Percentiles rank a stretch among this genome's conserved stretches.
These are phyloP conservation scores for Tragopan temminckii DNA, from an alignment of 2,797 vertebrate genomes.

Conservation along the genomic window DNA sequence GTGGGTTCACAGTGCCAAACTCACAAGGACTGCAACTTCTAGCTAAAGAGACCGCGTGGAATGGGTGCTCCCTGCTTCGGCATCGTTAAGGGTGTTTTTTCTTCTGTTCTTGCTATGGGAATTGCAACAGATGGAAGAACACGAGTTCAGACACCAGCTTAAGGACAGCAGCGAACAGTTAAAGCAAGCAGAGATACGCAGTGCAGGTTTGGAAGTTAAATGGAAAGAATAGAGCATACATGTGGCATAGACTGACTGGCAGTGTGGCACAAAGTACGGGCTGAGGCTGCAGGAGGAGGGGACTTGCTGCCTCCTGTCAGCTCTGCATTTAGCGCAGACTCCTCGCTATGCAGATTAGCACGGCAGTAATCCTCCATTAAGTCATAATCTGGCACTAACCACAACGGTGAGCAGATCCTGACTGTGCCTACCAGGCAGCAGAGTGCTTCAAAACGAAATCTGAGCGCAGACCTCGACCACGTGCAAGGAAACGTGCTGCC, in stretches of 20 bases:
- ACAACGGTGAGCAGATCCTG: rapidly evolving
- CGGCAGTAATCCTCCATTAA: background rate
- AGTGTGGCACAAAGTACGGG: background rate
- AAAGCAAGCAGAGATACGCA: background rate
- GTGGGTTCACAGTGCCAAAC: rapidly evolving
- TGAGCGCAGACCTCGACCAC: background rate
- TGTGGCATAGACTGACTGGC: background rate
- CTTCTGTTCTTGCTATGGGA: background rate
- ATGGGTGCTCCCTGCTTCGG: background rate
- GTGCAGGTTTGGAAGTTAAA: background rate
- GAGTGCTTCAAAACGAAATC: background rate
- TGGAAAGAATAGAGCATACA: rapidly evolving
- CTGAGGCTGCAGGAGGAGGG: background rate
- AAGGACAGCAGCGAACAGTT: background rate
- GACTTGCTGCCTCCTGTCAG: background rate
- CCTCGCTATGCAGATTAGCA: background rate
- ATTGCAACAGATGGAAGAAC: background rate
- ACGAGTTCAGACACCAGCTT: background rate
- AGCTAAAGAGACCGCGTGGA: rapidly evolving
- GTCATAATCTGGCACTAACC: background rate
- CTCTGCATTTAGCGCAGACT: background rate
- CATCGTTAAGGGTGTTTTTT: background rate
- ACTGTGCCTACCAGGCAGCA: background rate
- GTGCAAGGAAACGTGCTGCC: background rate
- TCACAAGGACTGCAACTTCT: background rate